A percentile compares a stretch with the other conserved stretches of the same genome.
These are phyloP conservation scores for Sitophilus oryzae DNA, from an alignment of 1,140 invertebrate species.

Conservation along the genomic window DNA sequence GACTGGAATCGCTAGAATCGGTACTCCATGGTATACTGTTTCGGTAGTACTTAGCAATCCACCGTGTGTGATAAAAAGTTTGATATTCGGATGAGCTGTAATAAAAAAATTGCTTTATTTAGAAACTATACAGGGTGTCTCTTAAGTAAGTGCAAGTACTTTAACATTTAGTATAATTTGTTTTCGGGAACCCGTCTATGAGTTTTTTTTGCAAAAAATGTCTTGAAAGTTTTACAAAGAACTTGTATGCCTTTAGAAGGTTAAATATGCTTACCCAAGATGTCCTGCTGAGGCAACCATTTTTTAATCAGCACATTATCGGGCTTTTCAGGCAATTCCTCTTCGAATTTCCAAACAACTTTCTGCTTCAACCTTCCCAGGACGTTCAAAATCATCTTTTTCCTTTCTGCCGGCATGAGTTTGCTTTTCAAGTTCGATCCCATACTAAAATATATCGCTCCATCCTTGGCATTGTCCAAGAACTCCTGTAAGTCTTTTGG, in stretches of 20 bases:
- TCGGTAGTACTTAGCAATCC: conserved; percentile 38
- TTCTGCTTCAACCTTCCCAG: conserved; percentile 51
- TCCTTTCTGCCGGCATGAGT: conserved; percentile 45
- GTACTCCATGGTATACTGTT: conserved; percentile 46
- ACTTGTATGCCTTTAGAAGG: too few relatives aligned
- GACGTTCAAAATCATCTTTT: conserved; percentile 46
- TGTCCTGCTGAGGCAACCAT: conserved; percentile 58
- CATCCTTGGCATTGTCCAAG: conserved; percentile 52
- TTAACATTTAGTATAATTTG: too few relatives aligned
- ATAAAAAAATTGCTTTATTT: not conserved
- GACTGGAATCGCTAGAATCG: conserved; percentile 44
- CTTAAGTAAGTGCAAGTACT: too few relatives aligned
- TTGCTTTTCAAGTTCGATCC: conserved; percentile 52
- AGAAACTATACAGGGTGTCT: too few relatives aligned
- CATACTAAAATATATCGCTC: conserved; percentile 64
- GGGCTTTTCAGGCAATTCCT: conserved; percentile 41
- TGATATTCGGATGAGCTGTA: conserved; percentile 22
- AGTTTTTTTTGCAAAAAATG: too few relatives aligned
- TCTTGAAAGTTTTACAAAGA: too few relatives aligned
- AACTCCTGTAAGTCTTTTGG: conserved; percentile 48
- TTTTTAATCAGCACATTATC: conserved; percentile 18
- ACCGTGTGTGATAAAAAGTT: conserved; percentile 29
- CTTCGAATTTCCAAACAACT: conserved; percentile 64
- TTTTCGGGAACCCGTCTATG: too few relatives aligned
- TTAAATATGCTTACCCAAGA: conserved; percentile 46